Percentiles rank a stretch among this genome's conserved stretches.
These are phyloP conservation scores for Muntiacus muntjak DNA, from an alignment of 2,113 vertebrate species.

Conservation along the genomic window DNA sequence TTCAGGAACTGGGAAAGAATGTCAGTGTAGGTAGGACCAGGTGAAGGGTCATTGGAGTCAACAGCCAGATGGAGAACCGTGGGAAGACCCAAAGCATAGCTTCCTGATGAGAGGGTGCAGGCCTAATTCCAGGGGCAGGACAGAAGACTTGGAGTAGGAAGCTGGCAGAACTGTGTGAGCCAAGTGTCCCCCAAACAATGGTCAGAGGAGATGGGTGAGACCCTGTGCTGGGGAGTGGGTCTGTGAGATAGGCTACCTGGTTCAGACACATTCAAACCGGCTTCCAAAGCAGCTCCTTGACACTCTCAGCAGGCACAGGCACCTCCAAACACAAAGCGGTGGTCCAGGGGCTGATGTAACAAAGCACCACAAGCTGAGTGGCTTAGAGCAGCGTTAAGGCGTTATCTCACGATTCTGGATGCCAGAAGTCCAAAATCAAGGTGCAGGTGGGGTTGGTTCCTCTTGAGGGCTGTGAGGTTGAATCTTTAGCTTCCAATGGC, in stretches of 20 bases:
- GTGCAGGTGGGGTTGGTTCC: background rate
- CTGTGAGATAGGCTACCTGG: background rate
- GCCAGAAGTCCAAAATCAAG: background rate
- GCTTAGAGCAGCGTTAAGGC: background rate
- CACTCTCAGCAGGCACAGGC: background rate
- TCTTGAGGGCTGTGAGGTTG: background rate
- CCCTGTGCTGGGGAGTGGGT: background rate
- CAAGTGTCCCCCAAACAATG: background rate
- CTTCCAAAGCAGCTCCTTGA: background rate
- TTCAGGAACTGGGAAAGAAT: background rate
- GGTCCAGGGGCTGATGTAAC: accelerated
- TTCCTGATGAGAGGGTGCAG: background rate
- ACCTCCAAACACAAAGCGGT: background rate
- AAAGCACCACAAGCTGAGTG: background rate
- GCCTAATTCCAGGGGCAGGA: background rate
- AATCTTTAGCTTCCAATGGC: background rate
- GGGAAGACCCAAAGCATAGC: background rate
- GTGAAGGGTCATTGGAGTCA: background rate
- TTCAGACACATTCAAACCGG: background rate
- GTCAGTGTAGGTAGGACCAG: background rate
- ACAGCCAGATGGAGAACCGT: background rate
- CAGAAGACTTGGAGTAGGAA: background rate
- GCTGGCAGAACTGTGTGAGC: background rate
- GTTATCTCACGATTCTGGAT: background rate
- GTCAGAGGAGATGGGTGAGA: background rate